Percentiles rank a stretch among this genome's conserved stretches.
These are phyloP conservation scores for Pseudopodoces humilis DNA, from an alignment of 2,113 vertebrate genomes.

Conservation along the genomic window DNA sequence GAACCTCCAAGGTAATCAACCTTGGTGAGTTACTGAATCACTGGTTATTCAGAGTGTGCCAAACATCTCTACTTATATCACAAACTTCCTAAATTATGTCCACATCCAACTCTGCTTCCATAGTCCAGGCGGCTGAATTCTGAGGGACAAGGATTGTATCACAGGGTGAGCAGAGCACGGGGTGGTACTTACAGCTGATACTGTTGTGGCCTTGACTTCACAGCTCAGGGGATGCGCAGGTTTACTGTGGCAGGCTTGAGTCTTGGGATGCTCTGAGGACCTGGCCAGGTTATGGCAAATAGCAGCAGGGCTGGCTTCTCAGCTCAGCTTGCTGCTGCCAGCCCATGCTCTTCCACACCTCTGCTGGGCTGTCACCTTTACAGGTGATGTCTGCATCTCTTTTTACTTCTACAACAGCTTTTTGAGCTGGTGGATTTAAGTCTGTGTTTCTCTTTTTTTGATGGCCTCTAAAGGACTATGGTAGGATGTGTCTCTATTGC, in stretches of 20 bases:
- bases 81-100: neutral
- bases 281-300: neutral
- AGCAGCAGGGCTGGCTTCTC: neutral
- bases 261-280: neutral
- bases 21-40: neutral
- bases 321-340: neutral
- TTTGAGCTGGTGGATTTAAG: neutral
- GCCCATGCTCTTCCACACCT: neutral
- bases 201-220: neutral
- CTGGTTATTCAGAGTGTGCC: neutral
- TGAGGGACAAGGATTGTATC: neutral
- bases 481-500: neutral
- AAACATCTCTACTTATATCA: neutral
- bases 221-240: neutral
- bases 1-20: neutral
- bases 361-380: neutral
- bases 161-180: neutral
- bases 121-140: neutral
- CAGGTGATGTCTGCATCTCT: neutral
- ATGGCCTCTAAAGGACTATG: neutral
- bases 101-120: neutral
- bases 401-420: fast-evolving
- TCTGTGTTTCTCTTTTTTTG: neutral
- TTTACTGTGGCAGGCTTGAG: neutral
- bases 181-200: neutral